phyloP scores from a whole-genome alignment of 1,140 invertebrate genomes.

The Leucophenga varia region DNA sequence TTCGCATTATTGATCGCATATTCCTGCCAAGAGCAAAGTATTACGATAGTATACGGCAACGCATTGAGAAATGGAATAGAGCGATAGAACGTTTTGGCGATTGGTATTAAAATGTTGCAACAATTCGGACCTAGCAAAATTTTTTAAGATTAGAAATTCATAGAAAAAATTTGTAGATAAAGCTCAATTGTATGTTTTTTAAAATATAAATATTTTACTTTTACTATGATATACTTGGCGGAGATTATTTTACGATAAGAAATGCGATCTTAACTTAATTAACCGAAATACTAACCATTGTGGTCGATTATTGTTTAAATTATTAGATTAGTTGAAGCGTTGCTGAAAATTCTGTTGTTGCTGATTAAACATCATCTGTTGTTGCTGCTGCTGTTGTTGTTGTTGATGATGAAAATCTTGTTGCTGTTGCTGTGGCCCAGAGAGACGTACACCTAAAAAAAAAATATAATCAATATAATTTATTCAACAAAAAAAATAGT shows the following conservation, averaged over 20 bases:
- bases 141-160: too few relatives aligned
- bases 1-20: constrained; percentile 63
- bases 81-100: constrained; percentile 68
- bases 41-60: constrained; percentile 54
- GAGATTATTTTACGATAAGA: too few relatives aligned
- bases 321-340: constrained; percentile 53
- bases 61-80: constrained; percentile 65
- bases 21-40: constrained; percentile 64
- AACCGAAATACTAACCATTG: neutral
- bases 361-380: constrained; percentile 63
- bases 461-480: constrained; percentile 21
- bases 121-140: constrained; percentile 11
- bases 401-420: constrained; percentile 51
- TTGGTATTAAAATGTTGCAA: constrained; percentile 62
- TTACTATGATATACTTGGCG: too few relatives aligned
- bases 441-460: constrained; percentile 37
- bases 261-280: neutral
- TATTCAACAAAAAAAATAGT: neutral
- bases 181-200: too few relatives aligned
- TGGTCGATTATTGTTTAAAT: too few relatives aligned
- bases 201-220: too few relatives aligned
- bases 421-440: constrained; percentile 36
- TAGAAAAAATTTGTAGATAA: too few relatives aligned
- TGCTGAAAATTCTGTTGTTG: constrained; percentile 69
- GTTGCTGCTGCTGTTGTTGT: constrained; percentile 46